Evolutionary conservation across 2,113 vertebrate genomes (phyloP), one percentile per base, ranked within the genome.

Genomic region (Istiophorus platypterus): DNA sequence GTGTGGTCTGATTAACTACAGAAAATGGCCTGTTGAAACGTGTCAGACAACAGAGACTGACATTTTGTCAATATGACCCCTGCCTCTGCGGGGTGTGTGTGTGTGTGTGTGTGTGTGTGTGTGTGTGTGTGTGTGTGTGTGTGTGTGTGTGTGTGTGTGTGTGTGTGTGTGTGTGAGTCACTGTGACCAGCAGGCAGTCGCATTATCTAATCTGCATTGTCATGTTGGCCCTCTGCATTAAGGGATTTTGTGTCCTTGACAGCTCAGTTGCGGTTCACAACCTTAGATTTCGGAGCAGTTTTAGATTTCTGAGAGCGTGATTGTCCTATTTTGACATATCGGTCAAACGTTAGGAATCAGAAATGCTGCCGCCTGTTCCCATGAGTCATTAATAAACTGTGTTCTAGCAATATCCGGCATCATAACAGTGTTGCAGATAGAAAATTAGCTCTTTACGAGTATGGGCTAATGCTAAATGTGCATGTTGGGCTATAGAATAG

Each of bases 11-110:
- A 90, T 87, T 85, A 84, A 90, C 81, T 78, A 27, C 67, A 80
- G 65, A 80, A 81, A 86, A 91, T 49, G 37, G 72, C 76, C 63
- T 89, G 81, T 74, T 89, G 85, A 91, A 91, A 88, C 62, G 85
- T 89, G 85, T 90, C 78, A 72, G 70, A 72, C 69, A 90, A 85
- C 62, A 70, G 39, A 81, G 62, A 65, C 39, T 86, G 92, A 91
- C 87, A 34, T 90, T 90, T 91, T 69, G 85, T 93, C 92, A 90
- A 92, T 94, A 84, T 47, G 63, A 31, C 82, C 62, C 63, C 69
- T 37, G 47, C n/a, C 10, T 70, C n/a, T 77, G 45, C 67, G 63
- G 80, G 45, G 72, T 54, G 22, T 24, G n/a, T 26, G 22, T 80
- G 66, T 68, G 84, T 3, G 80, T 41, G 72, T 47, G 71, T 68